Evolutionary conservation across 2,888 invertebrate genomes (phyloP), one percentile per base, ranked within the genome.

Genomic region (Philereme vetulata): DNA sequence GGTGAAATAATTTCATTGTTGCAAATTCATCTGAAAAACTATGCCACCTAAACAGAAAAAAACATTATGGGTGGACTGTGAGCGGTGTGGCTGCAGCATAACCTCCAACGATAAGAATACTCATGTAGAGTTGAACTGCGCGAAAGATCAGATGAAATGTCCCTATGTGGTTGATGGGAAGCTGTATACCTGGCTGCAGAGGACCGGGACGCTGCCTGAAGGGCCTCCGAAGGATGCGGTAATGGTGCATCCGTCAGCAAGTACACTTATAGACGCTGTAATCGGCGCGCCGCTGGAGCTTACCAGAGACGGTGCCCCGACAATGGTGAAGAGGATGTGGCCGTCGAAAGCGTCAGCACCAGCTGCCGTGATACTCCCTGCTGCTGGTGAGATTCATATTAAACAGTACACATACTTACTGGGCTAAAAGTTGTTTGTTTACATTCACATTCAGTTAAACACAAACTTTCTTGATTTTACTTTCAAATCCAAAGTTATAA

Each of bases 41-140:
- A 85, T 83, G 81, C 78, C 90, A 7, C 90, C 90, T 35, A 94
- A 94, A 84, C 77, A 83, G 56, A 94, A 94, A 76, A 92, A 91
- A 62, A 88, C 93, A 3, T 77, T 90, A 5, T 95, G 95, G 95
- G 86, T 93, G 21, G 92, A 93, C 55, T 96, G 96, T 76, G 94
- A 94, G 46, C 88, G 84, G 43, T 96, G 96, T 75, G 81, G 86
- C 4, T 88, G 91, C 49, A 90, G 82, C 65, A 78, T 95, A 75
- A 82, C 93, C 52, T 88, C 92, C 45, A 95, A 94, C 77, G 95
- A 95, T 70, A 83, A 88, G 66, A 90, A 93, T 54, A 65, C 78
- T 64, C 96, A 96, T 66, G 64, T 82, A 46, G 89, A 88, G 60
- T 75, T 81, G 40, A 88, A 92, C 74, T 96, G 96, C 78, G 74